Conservation (phyloP, 1,140 invertebrate genomes). For the Pseudomyrmex flavicornis region DNA sequence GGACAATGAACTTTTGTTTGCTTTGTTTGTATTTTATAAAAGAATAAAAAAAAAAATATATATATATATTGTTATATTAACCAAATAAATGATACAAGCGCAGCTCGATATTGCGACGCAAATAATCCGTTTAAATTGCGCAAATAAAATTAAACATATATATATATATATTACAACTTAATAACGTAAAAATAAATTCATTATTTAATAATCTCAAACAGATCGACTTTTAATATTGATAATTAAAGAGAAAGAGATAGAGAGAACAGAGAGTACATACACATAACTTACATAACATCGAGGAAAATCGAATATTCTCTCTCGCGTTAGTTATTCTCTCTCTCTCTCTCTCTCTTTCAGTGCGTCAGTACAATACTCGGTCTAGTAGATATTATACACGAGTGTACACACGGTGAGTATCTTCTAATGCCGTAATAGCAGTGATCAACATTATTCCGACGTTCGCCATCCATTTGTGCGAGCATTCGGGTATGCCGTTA, state of each 20-base stretch:
- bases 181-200: no score
- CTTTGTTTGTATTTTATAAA: background rate
- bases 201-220: no score
- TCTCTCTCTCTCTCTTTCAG: no score
- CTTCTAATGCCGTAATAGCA: slow-evolving; percentile 1
- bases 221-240: no score
- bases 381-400: background rate
- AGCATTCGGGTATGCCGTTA: background rate
- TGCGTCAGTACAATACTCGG: no score
- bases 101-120: no score
- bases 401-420: slow-evolving; percentile 14
- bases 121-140: no score
- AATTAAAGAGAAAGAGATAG: no score
- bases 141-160: no score
- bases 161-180: no score
- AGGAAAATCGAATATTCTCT: slow-evolving; percentile 8
- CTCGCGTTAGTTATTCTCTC: background rate
- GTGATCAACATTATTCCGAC: slow-evolving; percentile 16
- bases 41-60: background rate
- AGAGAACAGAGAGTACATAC: no score
- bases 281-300: no score
- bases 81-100: background rate
- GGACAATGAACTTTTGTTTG: background rate
- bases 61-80: background rate
- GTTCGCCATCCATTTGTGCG: slow-evolving; percentile 1